phyloP scores from a whole-genome alignment of 2,797 vertebrate species.

The Bradypodion pumilum region DNA sequence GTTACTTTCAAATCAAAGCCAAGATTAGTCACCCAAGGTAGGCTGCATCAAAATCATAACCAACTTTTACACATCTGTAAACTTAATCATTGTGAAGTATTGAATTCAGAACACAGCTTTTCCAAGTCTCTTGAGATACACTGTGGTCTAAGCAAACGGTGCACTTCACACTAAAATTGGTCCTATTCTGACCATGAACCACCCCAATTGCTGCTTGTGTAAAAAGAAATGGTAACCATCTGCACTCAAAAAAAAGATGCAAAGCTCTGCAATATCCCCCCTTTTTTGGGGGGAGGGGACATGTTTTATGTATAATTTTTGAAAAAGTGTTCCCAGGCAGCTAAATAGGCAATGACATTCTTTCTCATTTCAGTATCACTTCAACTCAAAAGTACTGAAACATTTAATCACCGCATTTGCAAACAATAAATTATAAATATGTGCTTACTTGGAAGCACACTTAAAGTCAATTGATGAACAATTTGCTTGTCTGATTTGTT shows the following conservation, averaged over 20 bases:
- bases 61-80: not conserved
- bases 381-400: constrained; percentile 58
- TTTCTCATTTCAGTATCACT: constrained; percentile 35
- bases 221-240: not conserved
- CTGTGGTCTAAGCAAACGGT: too few relatives aligned
- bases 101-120: not conserved
- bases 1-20: not conserved
- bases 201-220: not conserved
- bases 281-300: too few relatives aligned
- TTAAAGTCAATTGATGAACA: constrained; percentile 48
- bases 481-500: constrained; percentile 57
- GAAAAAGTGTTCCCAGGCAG: not conserved
- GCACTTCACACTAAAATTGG: too few relatives aligned
- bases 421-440: constrained; percentile 13
- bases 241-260: not conserved
- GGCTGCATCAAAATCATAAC: not conserved
- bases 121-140: not conserved
- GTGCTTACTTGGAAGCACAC: constrained; percentile 37
- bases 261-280: not conserved
- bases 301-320: not conserved
- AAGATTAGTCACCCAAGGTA: not conserved
- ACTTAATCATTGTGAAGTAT: not conserved
- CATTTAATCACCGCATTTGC: constrained; percentile 39
- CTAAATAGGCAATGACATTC: constrained; percentile 18
- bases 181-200: too few relatives aligned